Evolutionary conservation across 2,113 vertebrate species (phyloP).

Genomic region (Acrocephalus arundinaceus): DNA sequence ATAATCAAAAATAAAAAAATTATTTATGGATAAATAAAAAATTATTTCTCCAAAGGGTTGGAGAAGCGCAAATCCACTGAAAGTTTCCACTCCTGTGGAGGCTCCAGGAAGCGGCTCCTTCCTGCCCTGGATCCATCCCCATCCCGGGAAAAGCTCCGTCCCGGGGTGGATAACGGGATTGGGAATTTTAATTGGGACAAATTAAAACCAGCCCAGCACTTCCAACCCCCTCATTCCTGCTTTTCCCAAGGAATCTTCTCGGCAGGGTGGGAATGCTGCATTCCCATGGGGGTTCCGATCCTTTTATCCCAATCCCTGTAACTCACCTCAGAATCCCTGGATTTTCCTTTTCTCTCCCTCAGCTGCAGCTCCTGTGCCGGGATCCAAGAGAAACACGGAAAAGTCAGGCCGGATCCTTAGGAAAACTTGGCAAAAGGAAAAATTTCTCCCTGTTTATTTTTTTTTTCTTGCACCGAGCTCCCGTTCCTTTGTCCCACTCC

Average conservation of each 20-base stretch:
- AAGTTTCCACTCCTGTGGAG: background rate
- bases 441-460: background rate
- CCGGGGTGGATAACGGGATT: rapidly evolving
- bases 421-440: background rate
- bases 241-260: background rate
- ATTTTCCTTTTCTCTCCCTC: background rate
- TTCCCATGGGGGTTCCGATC: background rate
- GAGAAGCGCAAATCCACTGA: background rate
- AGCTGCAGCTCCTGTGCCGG: background rate
- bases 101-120: rapidly evolving
- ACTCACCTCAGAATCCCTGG: slow-evolving; percentile 1
- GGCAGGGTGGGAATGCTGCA: background rate
- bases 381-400: slow-evolving; percentile 58
- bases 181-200: background rate
- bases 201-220: background rate
- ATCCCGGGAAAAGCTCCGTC: rapidly evolving
- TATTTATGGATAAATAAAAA: too few species aligned
- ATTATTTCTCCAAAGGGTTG: background rate
- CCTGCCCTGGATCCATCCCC: background rate
- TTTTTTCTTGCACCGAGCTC: background rate
- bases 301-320: too few species aligned
- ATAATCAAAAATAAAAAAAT: too few species aligned
- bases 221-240: background rate
- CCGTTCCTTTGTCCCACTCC: background rate
- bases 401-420: background rate